Evolutionary conservation across 2,888 invertebrate genomes (phyloP).

Genomic region (Cordilura impudica): DNA sequence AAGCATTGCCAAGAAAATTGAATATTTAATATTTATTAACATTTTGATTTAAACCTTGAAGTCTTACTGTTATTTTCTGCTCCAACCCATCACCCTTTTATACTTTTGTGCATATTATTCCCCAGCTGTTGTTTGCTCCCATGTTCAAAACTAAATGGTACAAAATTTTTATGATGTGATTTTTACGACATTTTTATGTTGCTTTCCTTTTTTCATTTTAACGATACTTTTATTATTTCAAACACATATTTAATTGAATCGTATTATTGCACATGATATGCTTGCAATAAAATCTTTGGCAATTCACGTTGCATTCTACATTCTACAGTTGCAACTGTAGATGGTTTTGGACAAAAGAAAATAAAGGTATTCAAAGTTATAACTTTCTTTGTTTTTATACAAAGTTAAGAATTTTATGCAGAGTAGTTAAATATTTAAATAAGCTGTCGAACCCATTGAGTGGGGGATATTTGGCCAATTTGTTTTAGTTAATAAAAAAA

Average conservation of each 20-base stretch:
- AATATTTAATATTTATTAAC: slow-evolving; percentile 6
- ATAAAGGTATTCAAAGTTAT: background rate
- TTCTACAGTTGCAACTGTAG: background rate
- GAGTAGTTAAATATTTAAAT: background rate
- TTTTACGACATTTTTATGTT: slow-evolving; percentile 49
- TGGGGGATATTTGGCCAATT: background rate
- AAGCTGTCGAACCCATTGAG: background rate
- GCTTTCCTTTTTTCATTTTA: background rate
- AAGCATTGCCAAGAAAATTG: background rate
- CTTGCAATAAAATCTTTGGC: slow-evolving; percentile 28
- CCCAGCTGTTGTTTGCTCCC: background rate
- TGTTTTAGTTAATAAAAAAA: no score
- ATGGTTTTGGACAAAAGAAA: background rate
- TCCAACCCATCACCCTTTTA: slow-evolving; percentile 40
- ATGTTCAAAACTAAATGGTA: slow-evolving; percentile 1
- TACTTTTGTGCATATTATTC: slow-evolving; percentile 6
- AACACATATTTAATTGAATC: slow-evolving; percentile 42
- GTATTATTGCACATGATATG: slow-evolving; percentile 12
- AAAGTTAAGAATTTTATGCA: background rate
- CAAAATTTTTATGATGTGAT: slow-evolving; percentile 24
- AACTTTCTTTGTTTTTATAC: background rate
- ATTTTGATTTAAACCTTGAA: slow-evolving; percentile 30
- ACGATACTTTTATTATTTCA: slow-evolving; percentile 32
- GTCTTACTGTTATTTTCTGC: slow-evolving; percentile 32
- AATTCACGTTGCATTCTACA: background rate